Conservation (phyloP, 2,113 vertebrate species). For the Paratilapia polleni region DNA sequence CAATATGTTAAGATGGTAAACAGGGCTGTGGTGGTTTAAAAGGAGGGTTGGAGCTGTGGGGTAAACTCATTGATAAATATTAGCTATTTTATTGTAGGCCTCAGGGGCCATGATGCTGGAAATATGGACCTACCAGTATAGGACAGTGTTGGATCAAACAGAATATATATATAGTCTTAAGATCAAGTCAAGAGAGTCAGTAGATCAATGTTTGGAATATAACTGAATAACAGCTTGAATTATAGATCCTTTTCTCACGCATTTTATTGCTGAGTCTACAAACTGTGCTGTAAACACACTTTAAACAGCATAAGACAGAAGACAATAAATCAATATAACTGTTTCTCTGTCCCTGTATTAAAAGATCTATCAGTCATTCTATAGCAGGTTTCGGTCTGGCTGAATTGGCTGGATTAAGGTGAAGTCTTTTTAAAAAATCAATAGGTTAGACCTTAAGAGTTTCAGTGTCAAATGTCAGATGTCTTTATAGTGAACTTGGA, state of each 20-base stretch:
- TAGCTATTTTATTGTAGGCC: not conserved
- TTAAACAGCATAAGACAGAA: not conserved
- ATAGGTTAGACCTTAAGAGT: slow-evolving; percentile 1
- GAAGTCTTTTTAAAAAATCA: not conserved
- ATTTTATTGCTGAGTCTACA: not conserved
- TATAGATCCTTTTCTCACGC: not conserved
- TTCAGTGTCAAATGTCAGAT: not conserved
- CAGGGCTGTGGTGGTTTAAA: not conserved
- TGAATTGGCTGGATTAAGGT: not conserved
- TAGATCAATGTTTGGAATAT: not conserved
- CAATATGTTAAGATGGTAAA: not conserved
- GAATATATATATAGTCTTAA: not conserved
- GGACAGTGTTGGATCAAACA: not conserved
- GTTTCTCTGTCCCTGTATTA: not conserved
- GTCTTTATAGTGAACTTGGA: not conserved
- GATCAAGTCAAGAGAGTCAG: not conserved
- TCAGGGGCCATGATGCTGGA: not conserved
- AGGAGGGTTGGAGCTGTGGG: not conserved
- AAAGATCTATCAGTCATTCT: not conserved
- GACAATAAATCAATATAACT: not conserved
- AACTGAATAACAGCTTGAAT: not conserved
- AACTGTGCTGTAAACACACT: not conserved
- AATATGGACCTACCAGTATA: not conserved
- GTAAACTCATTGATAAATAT: not conserved
- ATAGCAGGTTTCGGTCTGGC: not conserved